A percentile compares a stretch with the other conserved stretches of the same genome.
phyloP scores from a whole-genome alignment of 2,113 vertebrate species.

The Nerophis ophidion region DNA sequence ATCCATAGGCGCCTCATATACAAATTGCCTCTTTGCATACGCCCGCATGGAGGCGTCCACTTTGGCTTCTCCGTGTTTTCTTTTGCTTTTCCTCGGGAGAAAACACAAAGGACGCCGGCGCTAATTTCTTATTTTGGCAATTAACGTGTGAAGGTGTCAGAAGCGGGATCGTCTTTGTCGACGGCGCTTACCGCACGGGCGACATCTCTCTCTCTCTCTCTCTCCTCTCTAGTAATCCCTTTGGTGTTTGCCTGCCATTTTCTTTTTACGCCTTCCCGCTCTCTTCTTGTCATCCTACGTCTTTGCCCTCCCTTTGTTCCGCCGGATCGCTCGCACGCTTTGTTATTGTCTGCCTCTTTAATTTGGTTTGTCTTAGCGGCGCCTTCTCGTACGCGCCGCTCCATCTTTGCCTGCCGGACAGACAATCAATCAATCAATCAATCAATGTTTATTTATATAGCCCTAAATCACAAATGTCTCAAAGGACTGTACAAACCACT shows the following conservation, averaged over 20 bases:
- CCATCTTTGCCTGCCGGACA: constrained; percentile 58
- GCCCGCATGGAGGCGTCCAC: constrained; percentile 19
- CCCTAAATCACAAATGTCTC: no score
- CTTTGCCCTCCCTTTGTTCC: constrained; percentile 58
- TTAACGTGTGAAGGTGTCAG: constrained; percentile 63
- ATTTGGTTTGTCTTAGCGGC: constrained; percentile 77
- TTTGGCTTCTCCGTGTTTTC: constrained; percentile 26
- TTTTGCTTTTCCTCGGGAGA: constrained; percentile 25
- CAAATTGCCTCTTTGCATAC: constrained; percentile 10
- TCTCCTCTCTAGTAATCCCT: constrained; percentile 54
- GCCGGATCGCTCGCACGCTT: constrained; percentile 46
- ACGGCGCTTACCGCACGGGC: constrained; percentile 36
- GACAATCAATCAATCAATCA: no score
- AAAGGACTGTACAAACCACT: no score
- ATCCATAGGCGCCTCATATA: background rate
- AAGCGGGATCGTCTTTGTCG: constrained; percentile 57
- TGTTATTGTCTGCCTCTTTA: constrained; percentile 50
- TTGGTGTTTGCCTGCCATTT: constrained; percentile 61
- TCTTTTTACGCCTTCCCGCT: constrained; percentile 40
- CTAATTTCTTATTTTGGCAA: constrained; percentile 66
- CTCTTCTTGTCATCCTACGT: constrained; percentile 37
- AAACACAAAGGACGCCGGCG: constrained; percentile 45
- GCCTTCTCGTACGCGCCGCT: constrained; percentile 44
- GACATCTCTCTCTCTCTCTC: constrained; percentile 28
- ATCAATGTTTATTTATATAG: no score